phyloP scores from a whole-genome alignment of 23 tunicate genomes.

The Ascidia mentula region DNA sequence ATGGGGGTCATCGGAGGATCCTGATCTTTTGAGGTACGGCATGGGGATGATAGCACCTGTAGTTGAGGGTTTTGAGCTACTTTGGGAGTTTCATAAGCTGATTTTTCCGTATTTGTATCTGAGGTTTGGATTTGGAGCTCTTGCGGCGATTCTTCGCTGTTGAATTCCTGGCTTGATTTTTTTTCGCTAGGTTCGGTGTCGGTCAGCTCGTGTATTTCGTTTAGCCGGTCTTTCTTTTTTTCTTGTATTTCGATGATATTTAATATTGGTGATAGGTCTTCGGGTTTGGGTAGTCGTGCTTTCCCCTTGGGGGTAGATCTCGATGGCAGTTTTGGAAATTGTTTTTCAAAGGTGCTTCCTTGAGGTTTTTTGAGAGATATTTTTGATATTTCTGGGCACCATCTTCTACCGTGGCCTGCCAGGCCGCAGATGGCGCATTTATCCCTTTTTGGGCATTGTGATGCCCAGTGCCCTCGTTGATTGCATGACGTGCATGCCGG shows the following conservation, averaged over 20 bases:
- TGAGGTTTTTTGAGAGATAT: too few species aligned
- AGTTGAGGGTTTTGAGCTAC: not conserved
- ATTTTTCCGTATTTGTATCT: not conserved
- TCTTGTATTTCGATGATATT: not conserved
- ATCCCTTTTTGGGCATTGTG: not conserved
- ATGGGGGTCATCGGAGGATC: not conserved
- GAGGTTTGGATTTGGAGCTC: not conserved
- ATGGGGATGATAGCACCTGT: not conserved
- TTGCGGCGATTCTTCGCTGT: too few species aligned
- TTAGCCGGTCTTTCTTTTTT: not conserved
- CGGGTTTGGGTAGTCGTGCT: not conserved
- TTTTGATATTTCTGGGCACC: not conserved
- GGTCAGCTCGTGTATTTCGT: too few species aligned
- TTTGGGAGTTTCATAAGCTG: not conserved
- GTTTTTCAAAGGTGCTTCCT: not conserved
- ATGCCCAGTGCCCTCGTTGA: constrained; percentile 1
- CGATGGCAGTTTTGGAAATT: not conserved
- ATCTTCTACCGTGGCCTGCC: not conserved
- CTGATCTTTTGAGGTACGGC: not conserved
- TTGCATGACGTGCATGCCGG: not conserved
- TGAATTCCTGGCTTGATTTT: not conserved
- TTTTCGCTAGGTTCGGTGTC: not conserved
- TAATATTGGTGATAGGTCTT: not conserved
- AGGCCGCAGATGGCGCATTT: not conserved
- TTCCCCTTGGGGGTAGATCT: not conserved